A percentile compares a stretch with the other conserved stretches of the same genome.
Conservation (phyloP, 2,888 invertebrate genomes). For the Dryadula phaetusa region DNA sequence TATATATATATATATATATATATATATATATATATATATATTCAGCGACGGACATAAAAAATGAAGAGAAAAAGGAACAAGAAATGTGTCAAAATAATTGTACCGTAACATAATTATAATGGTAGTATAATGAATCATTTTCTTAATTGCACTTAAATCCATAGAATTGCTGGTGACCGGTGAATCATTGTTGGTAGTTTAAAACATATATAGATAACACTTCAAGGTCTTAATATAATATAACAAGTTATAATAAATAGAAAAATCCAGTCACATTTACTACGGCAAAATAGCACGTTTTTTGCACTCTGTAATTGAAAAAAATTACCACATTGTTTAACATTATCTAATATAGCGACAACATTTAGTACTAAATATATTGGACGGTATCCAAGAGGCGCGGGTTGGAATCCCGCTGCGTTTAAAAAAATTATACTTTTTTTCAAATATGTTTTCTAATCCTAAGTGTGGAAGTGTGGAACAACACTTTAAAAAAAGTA, state of each 20-base stretch:
- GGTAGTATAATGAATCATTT: constrained; percentile 5
- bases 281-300: no score
- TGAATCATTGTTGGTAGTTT: not conserved
- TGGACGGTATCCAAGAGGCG: no score
- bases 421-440: no score
- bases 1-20: no score
- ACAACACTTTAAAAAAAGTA: no score
- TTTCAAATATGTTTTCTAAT: no score
- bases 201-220: not conserved
- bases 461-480: no score
- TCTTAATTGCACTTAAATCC: constrained; percentile 18
- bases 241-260: not conserved
- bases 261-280: not conserved
- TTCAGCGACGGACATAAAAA: not conserved
- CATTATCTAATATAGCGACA: not conserved
- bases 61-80: constrained; percentile 1
- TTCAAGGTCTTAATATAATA: not conserved
- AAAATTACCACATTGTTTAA: not conserved
- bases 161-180: constrained; percentile 8
- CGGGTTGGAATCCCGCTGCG: no score
- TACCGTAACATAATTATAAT: not conserved
- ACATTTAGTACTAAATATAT: not conserved
- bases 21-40: no score
- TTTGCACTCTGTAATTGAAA: no score
- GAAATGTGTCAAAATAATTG: not conserved